Evolutionary conservation across 1,140 invertebrate genomes (phyloP), one percentile per base, ranked within the genome.

Genomic region (Meloidogyne floridensis): DNA sequence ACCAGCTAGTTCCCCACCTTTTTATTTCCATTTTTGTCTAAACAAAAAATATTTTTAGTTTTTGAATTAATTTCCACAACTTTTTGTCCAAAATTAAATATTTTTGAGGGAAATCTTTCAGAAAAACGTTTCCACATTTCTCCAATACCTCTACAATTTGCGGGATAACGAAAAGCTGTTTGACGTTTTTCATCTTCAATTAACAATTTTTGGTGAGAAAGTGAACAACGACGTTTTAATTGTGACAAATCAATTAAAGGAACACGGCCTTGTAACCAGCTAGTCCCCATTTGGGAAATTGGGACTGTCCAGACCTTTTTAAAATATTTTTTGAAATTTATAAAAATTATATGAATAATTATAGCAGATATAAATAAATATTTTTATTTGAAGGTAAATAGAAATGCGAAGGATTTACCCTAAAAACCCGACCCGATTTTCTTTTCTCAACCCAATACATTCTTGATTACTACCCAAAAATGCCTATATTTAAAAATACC

Each of bases 201-300:
- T 51, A 42, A 59, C 47, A 85, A 72, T 75, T 82, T 15, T 73
- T 82, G 9, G 5, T 15, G n/a, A 51, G 15, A 9, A n/a, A 53
- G 10, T 32, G 18, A 54, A 47, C 84, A 86, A 18, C 74, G 13
- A 20, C 42, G 65, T 43, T 65, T 69, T 10, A 85, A 43, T 20
- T 51, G 51, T 11, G 73, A 18, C 15, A 79, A 56, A 54, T 85
- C 77, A 54, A 85, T 81, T 78, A 77, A 69, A 18, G 84, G 84
- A 8, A 86, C 84, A 32, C 84, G 82, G 5, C 84, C 84, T 72
- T 86, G 77, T 42, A 84, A 80, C 84, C 84, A 86, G 42, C 72
- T 75, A 20, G 15, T 72, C 10, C 77, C 80, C 84, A 86, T 86
- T 75, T 84, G 79, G 47, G 83, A 71, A 2, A 86, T 47, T 20